These are phyloP conservation scores for Latrodectus hesperus DNA, from an alignment of 2,888 invertebrate genomes.

Conservation along the genomic window DNA sequence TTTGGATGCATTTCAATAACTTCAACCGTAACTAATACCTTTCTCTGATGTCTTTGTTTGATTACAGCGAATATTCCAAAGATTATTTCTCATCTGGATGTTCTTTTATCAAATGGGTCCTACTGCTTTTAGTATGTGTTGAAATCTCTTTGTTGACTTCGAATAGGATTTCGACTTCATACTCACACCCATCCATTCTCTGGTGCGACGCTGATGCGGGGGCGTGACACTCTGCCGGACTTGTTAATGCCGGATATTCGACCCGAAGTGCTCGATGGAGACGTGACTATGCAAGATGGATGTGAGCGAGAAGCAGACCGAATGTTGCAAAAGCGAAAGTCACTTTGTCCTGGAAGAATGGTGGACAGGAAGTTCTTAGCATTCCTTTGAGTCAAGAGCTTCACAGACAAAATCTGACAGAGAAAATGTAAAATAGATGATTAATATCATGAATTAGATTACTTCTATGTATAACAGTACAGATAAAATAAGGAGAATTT, in stretches of 20 bases:
- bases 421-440: background rate
- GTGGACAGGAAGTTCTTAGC: constrained; percentile 65
- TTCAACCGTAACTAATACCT: too few relatives aligned
- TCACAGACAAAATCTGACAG: constrained; percentile 44
- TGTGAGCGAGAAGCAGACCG: constrained; percentile 58
- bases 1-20: too few relatives aligned
- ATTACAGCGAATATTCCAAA: too few relatives aligned
- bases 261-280: constrained; percentile 33
- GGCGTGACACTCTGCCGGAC: constrained; percentile 31
- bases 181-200: constrained; percentile 65
- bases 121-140: too few relatives aligned
- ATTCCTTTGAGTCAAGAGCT: constrained; percentile 36
- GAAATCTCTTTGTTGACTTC: too few relatives aligned
- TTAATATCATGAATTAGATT: too few relatives aligned
- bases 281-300: constrained; percentile 55
- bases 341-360: constrained; percentile 58
- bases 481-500: too few relatives aligned
- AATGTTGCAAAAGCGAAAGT: constrained; percentile 62
- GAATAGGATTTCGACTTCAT: too few relatives aligned
- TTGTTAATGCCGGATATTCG: constrained; percentile 28
- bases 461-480: too few relatives aligned
- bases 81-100: too few relatives aligned
- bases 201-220: constrained; percentile 61
- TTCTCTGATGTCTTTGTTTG: too few relatives aligned
- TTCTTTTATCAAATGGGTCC: too few relatives aligned